phyloP scores from a whole-genome alignment of 2,113 vertebrate species.

The Sylvicapra grimmia region DNA sequence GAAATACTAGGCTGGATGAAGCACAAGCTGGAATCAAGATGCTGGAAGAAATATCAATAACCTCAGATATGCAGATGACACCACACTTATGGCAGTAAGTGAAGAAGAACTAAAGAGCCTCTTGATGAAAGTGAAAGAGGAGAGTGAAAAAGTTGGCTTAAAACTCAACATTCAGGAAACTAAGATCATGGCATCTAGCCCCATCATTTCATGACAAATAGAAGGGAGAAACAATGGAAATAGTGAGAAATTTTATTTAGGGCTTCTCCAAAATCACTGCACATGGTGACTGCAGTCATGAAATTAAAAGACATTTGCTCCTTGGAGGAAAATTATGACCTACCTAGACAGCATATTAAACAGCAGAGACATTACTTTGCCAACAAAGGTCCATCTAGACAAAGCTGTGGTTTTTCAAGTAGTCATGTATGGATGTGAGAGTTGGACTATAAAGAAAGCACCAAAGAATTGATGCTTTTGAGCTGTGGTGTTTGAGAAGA shows the following conservation, averaged over 20 bases:
- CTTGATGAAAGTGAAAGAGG: background rate
- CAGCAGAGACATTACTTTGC: background rate
- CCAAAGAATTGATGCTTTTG: background rate
- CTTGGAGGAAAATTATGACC: background rate
- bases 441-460: background rate
- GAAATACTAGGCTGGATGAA: background rate
- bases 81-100: background rate
- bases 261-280: background rate
- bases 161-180: background rate
- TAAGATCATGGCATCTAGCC: background rate
- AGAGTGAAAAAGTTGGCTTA: background rate
- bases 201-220: background rate
- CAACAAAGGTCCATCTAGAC: background rate
- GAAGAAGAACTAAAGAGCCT: background rate
- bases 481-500: background rate
- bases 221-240: background rate
- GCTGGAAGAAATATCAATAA: background rate
- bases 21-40: background rate
- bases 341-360: background rate
- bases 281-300: background rate
- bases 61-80: background rate
- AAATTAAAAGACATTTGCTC: background rate
- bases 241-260: background rate
- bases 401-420: background rate
- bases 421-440: background rate